Conservation (phyloP, 1,140 invertebrate species). For the Saccostrea glomerata region DNA sequence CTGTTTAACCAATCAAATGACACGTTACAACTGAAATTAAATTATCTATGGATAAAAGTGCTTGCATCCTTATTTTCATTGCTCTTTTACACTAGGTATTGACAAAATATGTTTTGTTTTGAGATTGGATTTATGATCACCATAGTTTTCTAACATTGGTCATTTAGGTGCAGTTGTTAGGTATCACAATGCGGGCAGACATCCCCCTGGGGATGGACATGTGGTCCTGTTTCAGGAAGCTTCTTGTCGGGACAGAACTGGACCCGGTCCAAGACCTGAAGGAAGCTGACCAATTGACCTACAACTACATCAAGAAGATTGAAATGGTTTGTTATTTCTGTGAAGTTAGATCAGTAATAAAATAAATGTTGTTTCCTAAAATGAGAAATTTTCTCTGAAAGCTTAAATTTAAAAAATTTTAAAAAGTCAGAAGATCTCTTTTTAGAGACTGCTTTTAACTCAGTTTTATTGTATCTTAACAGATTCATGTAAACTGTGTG, state of each 20-base stretch:
- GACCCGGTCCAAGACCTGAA: conserved; percentile 75
- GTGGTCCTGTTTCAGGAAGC: conserved; percentile 76
- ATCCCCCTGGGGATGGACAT: conserved; percentile 78
- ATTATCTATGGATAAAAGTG: background rate
- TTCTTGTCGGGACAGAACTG: conserved; percentile 68
- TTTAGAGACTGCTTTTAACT: too few species aligned
- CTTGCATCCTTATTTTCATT: background rate
- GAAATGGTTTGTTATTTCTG: conserved; percentile 69
- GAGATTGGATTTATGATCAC: background rate
- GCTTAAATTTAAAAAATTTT: too few species aligned
- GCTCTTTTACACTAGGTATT: background rate
- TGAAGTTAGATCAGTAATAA: too few species aligned
- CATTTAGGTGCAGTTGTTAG: conserved; percentile 71
- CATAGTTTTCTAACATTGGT: background rate
- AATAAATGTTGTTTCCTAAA: too few species aligned
- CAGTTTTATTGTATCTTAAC: too few species aligned
- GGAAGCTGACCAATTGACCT: conserved; percentile 77
- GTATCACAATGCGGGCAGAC: conserved; percentile 78
- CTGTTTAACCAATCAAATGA: too few species aligned
- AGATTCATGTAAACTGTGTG: too few species aligned
- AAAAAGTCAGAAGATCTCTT: too few species aligned
- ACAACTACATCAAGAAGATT: conserved; percentile 78
- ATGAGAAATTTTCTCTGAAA: too few species aligned
- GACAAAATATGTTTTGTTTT: background rate
- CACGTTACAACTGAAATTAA: too few species aligned